These are phyloP conservation scores for Pyrochroa serraticornis DNA, from an alignment of 2,888 invertebrate species.

Conservation along the genomic window DNA sequence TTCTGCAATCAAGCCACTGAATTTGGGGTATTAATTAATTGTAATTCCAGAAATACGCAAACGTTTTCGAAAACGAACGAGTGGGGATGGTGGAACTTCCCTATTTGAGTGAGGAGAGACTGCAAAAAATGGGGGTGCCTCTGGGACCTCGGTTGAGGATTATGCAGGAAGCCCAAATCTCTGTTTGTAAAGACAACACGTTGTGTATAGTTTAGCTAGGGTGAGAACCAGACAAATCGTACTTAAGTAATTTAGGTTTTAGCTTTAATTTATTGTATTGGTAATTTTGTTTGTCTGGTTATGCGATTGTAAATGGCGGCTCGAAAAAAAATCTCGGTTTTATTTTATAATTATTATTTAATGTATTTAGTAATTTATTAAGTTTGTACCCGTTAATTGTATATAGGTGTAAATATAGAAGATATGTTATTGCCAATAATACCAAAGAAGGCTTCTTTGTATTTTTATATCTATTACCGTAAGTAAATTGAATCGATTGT, in stretches of 20 bases:
- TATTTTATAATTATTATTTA: conserved; percentile 22
- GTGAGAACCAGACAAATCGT: conserved; percentile 12
- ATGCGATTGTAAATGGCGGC: conserved; percentile 35
- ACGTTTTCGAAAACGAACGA: conserved; percentile 81
- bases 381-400: conserved; percentile 12
- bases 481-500: no score
- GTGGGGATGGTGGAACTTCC: conserved; percentile 90
- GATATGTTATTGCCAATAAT: conserved; percentile 47
- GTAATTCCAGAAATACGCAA: conserved; percentile 83
- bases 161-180: conserved; percentile 81
- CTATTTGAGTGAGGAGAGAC: conserved; percentile 85
- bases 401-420: conserved; percentile 25
- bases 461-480: conserved; percentile 10
- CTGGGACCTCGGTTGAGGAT: conserved; percentile 87
- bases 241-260: conserved; percentile 5
- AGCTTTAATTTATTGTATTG: conserved; percentile 12
- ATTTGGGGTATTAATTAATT: no score
- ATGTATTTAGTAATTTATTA: conserved; percentile 3
- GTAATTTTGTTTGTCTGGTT: conserved; percentile 25
- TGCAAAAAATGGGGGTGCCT: conserved; percentile 89
- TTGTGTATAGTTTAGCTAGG: conserved; percentile 65
- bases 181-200: conserved; percentile 68
- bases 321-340: conserved; percentile 36
- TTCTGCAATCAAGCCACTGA: no score
- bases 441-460: conserved; percentile 47